A percentile compares a stretch with the other conserved stretches of the same genome.
phyloP scores from a whole-genome alignment of 2,113 vertebrate species.

The Datnioides undecimradiatus region DNA sequence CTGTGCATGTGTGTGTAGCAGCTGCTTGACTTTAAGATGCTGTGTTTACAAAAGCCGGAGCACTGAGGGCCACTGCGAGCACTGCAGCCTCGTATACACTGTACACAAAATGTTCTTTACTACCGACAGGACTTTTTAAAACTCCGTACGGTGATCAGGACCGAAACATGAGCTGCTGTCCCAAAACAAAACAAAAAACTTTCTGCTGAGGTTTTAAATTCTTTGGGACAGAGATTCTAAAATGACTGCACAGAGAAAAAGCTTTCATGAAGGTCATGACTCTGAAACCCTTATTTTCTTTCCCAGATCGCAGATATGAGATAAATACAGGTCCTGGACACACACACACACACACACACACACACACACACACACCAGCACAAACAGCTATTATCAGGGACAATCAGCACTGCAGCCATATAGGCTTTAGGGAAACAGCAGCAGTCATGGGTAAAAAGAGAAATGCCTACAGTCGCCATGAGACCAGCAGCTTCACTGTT shows the following conservation, averaged over 20 bases:
- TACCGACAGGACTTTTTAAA: not conserved
- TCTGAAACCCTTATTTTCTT: slow-evolving; percentile 55
- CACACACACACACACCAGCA: not conserved
- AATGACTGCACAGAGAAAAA: not conserved
- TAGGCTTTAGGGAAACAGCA: not conserved
- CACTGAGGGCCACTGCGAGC: not conserved
- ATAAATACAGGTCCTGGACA: slow-evolving; percentile 67
- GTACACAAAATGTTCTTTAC: not conserved
- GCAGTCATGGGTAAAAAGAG: not conserved
- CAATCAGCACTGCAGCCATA: not conserved
- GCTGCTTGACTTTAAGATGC: slow-evolving; percentile 53
- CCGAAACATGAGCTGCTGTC: no score
- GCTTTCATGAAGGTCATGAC: slow-evolving; percentile 28
- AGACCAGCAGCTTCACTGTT: no score
- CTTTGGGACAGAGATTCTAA: slow-evolving; percentile 42
- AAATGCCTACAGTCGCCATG: not conserved
- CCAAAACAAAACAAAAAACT: no score
- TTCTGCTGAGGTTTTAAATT: no score
- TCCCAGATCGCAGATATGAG: slow-evolving; percentile 58
- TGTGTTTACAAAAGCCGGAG: slow-evolving; percentile 42
- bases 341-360: slow-evolving; percentile 13
- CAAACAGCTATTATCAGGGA: not conserved
- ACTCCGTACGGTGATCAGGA: not conserved
- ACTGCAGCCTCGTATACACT: not conserved
- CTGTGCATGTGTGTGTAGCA: slow-evolving; percentile 22